phyloP scores from a whole-genome alignment of 2,797 vertebrate species.

The Cyprinella venusta region DNA sequence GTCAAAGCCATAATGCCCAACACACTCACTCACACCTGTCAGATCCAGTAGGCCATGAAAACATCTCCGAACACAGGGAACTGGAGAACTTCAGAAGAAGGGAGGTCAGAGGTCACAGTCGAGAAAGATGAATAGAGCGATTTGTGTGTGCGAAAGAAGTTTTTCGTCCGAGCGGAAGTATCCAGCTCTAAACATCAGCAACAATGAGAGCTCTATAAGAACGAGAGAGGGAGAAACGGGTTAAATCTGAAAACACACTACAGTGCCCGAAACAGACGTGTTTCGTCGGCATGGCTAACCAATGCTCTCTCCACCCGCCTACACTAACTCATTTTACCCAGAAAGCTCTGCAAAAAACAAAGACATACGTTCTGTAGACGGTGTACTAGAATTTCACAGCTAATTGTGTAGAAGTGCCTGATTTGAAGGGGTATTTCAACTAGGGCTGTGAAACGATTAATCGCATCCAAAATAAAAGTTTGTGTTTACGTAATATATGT shows the following conservation, averaged over 20 bases:
- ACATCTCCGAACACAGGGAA: not conserved
- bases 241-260: constrained; percentile 57
- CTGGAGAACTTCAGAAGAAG: not conserved
- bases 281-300: not conserved
- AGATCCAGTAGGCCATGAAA: not conserved
- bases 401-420: not conserved
- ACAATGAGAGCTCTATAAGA: constrained; percentile 62
- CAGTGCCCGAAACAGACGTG: constrained; percentile 3
- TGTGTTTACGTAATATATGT: no score
- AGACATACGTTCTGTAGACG: not conserved
- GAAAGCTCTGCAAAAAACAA: not conserved
- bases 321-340: constrained; percentile 33
- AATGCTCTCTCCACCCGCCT: constrained; percentile 8
- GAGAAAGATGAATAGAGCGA: constrained; percentile 16
- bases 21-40: constrained; percentile 27
- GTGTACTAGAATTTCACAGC: not conserved
- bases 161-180: constrained; percentile 45
- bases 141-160: constrained; percentile 25
- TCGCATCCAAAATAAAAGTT: no score
- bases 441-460: no score
- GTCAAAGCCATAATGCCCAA: constrained; percentile 40
- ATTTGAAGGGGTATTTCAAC: not conserved
- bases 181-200: constrained; percentile 21
- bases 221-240: constrained; percentile 21
- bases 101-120: not conserved